Percentiles rank a stretch among this genome's conserved stretches.
These are phyloP conservation scores for Edolisoma coerulescens DNA, from an alignment of 2,113 vertebrate genomes.

Conservation along the genomic window DNA sequence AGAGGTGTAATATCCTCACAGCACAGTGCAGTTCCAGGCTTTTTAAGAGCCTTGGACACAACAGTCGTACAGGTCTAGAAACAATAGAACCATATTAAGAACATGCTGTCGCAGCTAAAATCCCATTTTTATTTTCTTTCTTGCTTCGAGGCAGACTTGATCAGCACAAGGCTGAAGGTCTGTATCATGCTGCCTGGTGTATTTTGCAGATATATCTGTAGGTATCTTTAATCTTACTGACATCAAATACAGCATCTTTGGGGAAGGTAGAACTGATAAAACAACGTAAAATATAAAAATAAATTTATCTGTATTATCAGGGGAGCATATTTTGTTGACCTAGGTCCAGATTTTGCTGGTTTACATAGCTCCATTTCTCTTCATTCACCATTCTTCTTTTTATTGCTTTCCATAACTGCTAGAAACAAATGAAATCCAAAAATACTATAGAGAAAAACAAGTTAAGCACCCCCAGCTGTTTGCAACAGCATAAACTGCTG, in stretches of 20 bases:
- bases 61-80: background rate
- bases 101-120: background rate
- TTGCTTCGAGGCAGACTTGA: background rate
- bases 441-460: conserved; percentile 21
- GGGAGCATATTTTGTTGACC: background rate
- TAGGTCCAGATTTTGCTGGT: background rate
- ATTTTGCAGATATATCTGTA: background rate
- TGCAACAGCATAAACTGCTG: background rate
- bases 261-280: background rate
- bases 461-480: conserved; percentile 39
- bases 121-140: background rate
- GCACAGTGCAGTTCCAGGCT: too few species aligned
- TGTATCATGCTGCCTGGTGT: background rate
- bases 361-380: background rate
- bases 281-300: background rate
- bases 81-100: background rate
- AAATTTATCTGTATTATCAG: background rate
- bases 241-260: background rate
- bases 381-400: background rate
- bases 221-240: background rate
- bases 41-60: background rate
- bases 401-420: background rate
- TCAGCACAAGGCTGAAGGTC: background rate
- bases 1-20: background rate
- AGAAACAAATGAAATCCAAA: background rate